A percentile compares a stretch with the other conserved stretches of the same genome.
Evolutionary conservation across 2,888 invertebrate genomes (phyloP).

Genomic region (Drosophila leonis): DNA sequence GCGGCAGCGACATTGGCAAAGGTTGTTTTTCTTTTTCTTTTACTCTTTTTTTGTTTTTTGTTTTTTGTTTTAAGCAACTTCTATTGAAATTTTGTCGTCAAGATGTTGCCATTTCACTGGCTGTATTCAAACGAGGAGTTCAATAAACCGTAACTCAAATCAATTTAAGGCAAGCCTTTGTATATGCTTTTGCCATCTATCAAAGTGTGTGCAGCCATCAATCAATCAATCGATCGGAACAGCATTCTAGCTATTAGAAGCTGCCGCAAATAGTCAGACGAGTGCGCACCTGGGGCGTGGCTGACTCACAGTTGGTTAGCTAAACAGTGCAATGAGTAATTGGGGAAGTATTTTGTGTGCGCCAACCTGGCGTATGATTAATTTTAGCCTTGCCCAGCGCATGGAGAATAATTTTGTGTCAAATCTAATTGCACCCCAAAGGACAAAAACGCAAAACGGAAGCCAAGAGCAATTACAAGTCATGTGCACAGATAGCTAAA

Average conservation of each 20-base stretch:
- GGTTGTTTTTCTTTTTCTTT: neutral
- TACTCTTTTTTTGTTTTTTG: too few species aligned
- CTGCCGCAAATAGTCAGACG: slow-evolving; percentile 21
- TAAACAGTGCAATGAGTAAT: slow-evolving; percentile 41
- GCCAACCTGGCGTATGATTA: slow-evolving; percentile 70
- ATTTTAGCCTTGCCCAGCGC: slow-evolving; percentile 51
- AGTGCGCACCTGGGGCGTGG: slow-evolving; percentile 44
- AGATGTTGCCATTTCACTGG: slow-evolving; percentile 6
- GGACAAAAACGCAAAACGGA: slow-evolving; percentile 34
- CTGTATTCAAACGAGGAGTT: slow-evolving; percentile 4
- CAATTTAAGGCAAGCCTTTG: slow-evolving; percentile 29
- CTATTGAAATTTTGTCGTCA: neutral
- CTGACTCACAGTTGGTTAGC: slow-evolving; percentile 26
- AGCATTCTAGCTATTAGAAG: slow-evolving; percentile 35
- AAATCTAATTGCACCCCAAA: slow-evolving; percentile 72
- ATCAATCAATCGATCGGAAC: slow-evolving; percentile 44
- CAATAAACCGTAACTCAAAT: slow-evolving; percentile 32
- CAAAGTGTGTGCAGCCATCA: slow-evolving; percentile 11
- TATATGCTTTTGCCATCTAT: slow-evolving; percentile 7
- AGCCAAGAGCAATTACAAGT: slow-evolving; percentile 48
- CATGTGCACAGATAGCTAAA: slow-evolving; percentile 71
- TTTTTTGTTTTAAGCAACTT: neutral
- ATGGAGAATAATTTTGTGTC: slow-evolving; percentile 68
- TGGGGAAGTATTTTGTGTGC: slow-evolving; percentile 36
- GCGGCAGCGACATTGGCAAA: slow-evolving; percentile 25